These are phyloP conservation scores for Halcyon senegalensis DNA, from an alignment of 2,113 vertebrate genomes.

Conservation along the genomic window DNA sequence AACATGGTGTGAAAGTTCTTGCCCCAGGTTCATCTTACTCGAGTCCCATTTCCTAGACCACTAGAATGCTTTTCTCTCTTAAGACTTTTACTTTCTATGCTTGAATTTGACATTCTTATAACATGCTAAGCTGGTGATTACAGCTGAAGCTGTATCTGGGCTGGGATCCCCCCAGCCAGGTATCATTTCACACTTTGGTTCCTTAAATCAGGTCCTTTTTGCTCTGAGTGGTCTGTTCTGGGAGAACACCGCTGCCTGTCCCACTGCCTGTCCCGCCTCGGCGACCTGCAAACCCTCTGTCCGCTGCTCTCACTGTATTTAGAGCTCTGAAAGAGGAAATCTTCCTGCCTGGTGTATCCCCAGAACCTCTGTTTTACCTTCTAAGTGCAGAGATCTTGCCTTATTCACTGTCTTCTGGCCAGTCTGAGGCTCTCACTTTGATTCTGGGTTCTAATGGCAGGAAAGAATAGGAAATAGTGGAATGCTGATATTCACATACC, in stretches of 20 bases:
- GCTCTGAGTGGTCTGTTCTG: background rate
- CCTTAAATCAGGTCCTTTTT: background rate
- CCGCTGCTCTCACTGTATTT: background rate
- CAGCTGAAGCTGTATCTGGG: background rate
- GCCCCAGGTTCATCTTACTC: background rate
- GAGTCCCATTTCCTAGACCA: background rate
- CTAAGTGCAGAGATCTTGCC: background rate
- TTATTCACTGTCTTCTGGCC: background rate
- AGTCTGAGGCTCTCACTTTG: background rate
- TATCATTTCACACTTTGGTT: background rate
- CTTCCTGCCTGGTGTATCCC: background rate
- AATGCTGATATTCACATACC: background rate
- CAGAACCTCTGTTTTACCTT: background rate
- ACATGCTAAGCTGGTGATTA: background rate
- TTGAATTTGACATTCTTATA: background rate
- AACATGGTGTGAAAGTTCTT: background rate
- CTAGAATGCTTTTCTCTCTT: background rate
- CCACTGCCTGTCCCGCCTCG: background rate
- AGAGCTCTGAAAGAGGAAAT: background rate
- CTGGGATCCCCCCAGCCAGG: background rate
- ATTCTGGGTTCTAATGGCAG: background rate
- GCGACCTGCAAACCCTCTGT: background rate
- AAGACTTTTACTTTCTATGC: background rate
- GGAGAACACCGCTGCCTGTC: background rate
- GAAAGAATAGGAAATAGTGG: background rate